phyloP scores from a whole-genome alignment of 2,888 invertebrate species.

The Dendrolimus pini region DNA sequence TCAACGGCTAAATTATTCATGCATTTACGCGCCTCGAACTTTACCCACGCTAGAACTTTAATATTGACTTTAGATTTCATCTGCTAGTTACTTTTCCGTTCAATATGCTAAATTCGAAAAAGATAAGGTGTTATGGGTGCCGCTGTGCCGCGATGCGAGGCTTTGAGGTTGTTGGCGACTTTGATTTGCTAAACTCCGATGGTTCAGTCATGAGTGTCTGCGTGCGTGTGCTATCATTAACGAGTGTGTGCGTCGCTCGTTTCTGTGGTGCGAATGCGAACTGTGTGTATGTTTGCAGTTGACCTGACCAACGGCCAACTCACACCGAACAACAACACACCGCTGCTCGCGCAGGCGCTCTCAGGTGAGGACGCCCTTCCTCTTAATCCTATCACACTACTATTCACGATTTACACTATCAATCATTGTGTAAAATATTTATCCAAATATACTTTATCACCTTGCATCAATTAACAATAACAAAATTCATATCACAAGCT shows the following conservation, averaged over 20 bases:
- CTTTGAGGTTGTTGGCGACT: constrained; percentile 23
- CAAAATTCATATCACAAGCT: not conserved
- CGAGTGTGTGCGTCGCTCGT: constrained; percentile 52
- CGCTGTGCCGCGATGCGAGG: constrained; percentile 16
- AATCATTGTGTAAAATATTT: not conserved
- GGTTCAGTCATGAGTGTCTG: constrained; percentile 70
- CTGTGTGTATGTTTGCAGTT: constrained; percentile 87
- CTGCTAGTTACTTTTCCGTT: constrained; percentile 61
- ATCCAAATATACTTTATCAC: not conserved
- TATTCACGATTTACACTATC: constrained; percentile 14
- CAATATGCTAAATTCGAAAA: constrained; percentile 51
- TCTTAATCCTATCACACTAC: constrained; percentile 27
- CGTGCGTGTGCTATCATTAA: constrained; percentile 49
- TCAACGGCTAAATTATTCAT: constrained; percentile 69
- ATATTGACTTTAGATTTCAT: constrained; percentile 60
- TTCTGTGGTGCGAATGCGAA: constrained; percentile 75
- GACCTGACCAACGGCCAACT: constrained; percentile 97
- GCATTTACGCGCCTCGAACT: constrained; percentile 66
- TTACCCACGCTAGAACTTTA: constrained; percentile 54
- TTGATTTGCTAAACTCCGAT: constrained; percentile 33
- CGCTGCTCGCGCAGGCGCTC: constrained; percentile 95
- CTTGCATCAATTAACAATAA: no score
- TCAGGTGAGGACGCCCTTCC: constrained; percentile 84
- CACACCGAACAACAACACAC: constrained; percentile 97
- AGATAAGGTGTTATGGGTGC: constrained; percentile 36